Conservation (phyloP, 2,113 vertebrate species). For the Hemiscyllium ocellatum region DNA sequence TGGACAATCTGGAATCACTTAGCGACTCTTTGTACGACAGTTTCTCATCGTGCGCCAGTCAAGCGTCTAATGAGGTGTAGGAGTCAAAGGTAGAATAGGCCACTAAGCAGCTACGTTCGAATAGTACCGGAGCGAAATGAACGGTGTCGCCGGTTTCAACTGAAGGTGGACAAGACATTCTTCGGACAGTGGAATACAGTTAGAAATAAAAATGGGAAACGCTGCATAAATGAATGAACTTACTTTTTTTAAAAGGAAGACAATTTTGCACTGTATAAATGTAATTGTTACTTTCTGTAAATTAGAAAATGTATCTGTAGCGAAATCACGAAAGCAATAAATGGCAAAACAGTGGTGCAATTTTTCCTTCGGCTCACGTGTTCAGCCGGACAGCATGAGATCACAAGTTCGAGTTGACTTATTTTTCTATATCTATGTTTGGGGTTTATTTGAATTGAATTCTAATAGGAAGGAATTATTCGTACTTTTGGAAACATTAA, state of each 20-base stretch:
- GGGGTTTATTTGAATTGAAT: neutral
- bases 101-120: too few relatives aligned
- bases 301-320: constrained; percentile 67
- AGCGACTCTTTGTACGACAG: constrained; percentile 82
- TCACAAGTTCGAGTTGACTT: neutral
- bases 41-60: constrained; percentile 80
- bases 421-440: neutral
- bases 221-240: neutral
- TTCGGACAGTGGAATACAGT: neutral
- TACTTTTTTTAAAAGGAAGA: constrained; percentile 37
- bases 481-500: too few relatives aligned
- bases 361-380: constrained; percentile 44
- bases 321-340: constrained; percentile 61
- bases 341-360: constrained; percentile 52
- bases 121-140: neutral
- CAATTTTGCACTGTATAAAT: constrained; percentile 76
- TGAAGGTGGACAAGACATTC: too few relatives aligned
- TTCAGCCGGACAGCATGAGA: neutral
- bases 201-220: neutral
- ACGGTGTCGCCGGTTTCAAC: neutral
- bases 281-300: constrained; percentile 67
- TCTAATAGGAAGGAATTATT: neutral
- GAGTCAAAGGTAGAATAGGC: constrained; percentile 26
- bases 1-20: constrained; percentile 66
- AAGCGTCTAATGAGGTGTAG: constrained; percentile 68